A percentile compares a stretch with the other conserved stretches of the same genome.
Conservation (phyloP, 1,140 invertebrate species). For the Drosophila rhopaloa region DNA sequence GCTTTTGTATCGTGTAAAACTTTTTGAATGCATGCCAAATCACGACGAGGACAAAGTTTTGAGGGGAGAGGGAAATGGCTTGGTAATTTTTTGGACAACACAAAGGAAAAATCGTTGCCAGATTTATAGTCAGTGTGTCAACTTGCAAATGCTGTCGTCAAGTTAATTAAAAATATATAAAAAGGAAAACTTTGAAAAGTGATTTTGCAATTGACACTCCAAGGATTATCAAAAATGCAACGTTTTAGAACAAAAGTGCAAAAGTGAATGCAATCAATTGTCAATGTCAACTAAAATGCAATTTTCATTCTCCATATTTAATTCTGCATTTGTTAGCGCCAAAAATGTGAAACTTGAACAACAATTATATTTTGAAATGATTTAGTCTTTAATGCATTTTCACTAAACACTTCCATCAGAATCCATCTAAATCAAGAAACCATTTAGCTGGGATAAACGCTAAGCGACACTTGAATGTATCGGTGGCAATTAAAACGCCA, state of each 20-base stretch:
- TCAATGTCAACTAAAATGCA: not conserved
- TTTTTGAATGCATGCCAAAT: constrained; percentile 75
- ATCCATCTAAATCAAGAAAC: constrained; percentile 26
- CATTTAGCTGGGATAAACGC: constrained; percentile 7
- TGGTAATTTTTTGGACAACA: constrained; percentile 10
- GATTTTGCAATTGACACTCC: constrained; percentile 20
- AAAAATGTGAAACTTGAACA: not conserved
- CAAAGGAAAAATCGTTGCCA: constrained; percentile 40
- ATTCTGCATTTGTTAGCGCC: not conserved
- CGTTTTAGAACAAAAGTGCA: not conserved
- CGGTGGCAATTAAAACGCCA: constrained; percentile 70
- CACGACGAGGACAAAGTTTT: constrained; percentile 45
- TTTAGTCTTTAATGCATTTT: not conserved
- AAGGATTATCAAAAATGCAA: constrained; percentile 7
- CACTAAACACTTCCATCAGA: not conserved
- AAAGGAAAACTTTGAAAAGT: not conserved
- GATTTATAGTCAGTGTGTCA: constrained; percentile 33
- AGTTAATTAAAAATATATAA: constrained; percentile 60
- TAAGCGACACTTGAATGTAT: constrained; percentile 44
- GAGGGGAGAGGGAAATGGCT: not conserved
- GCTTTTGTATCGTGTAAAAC: constrained; percentile 48
- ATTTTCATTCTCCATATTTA: not conserved
- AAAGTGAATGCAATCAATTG: constrained; percentile 8
- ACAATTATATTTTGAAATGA: not conserved
- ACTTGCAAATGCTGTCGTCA: constrained; percentile 42